Evolutionary conservation across 2,797 vertebrate species (phyloP).

Genomic region (Otolemur crassicaudatus): DNA sequence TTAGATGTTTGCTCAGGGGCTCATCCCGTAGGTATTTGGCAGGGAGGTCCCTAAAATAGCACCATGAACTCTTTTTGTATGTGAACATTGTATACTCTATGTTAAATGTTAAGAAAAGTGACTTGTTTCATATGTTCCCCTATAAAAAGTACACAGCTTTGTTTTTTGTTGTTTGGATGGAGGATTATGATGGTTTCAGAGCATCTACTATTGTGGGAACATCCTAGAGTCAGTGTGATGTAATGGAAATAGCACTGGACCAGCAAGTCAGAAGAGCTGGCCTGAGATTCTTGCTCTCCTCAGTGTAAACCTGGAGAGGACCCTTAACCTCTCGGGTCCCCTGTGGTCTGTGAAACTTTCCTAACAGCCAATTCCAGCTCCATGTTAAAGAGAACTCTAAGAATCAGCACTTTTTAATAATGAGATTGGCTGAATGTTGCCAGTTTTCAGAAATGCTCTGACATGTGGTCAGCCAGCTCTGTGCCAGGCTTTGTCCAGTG

Average conservation of each 20-base stretch:
- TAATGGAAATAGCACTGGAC: background rate
- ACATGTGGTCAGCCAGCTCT: background rate
- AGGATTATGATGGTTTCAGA: background rate
- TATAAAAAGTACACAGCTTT: background rate
- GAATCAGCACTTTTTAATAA: background rate
- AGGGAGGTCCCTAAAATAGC: background rate
- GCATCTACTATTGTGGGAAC: background rate
- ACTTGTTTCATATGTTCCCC: background rate
- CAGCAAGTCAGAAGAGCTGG: background rate
- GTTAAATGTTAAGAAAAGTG: background rate
- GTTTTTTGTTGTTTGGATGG: background rate
- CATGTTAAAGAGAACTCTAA: background rate
- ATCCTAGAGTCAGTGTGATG: background rate
- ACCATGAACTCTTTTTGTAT: background rate
- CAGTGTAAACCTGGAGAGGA: background rate
- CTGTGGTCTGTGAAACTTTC: background rate
- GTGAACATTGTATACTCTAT: background rate
- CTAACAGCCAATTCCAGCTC: background rate
- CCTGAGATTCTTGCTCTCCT: background rate
- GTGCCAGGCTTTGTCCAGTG: background rate
- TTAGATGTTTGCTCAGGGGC: background rate
- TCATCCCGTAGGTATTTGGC: background rate
- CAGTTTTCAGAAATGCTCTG: background rate
- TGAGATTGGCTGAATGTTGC: background rate
- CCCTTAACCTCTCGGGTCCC: background rate